Evolutionary conservation across 1,140 invertebrate species (phyloP), one percentile per base, ranked within the genome.

Genomic region (Drosophila ficusphila): DNA sequence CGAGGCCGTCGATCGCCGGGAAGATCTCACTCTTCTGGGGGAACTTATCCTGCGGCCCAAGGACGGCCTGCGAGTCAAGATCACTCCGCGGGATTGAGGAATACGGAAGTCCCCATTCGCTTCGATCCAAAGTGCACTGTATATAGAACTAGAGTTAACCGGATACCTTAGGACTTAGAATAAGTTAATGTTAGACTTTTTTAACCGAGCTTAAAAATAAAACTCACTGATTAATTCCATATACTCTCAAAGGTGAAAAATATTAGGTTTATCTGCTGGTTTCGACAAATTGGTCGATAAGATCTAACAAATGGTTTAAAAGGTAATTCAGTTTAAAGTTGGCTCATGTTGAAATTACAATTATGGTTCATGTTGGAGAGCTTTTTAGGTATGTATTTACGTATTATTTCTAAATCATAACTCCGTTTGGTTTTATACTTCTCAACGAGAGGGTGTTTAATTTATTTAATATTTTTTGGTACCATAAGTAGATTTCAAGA

Each of bases 21-120:
- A 94, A 67, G 93, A 95, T 36, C 75, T 95, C 4, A 89, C 90
- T 2, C 91, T 94, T 31, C 85, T 92, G 8, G 90, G 90, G 11
- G 94, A 94, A 75, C 72, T 95, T 2, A 92, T 95, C 19, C 89
- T 95, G 34, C 92, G 93, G 53, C 92, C 94, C 7, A 92, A 92
- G 68, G 90, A 93, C 68, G 93, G 93, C 16, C 70, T 94, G 3
- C 79, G 91, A 42, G 79, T 94, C 4, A 92, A 91, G 69, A 92
- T 94, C 8, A 91, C 86, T 7, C 81, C 76, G 21, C 82, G 90
- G 21, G 49, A 67, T 34, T 91, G 34, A 86, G 27, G 3, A 18
- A 36, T 25, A 19, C 23, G 21, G 33, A 14, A 12, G 6, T 34
- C 27, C 19, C 29, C 53, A 34, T 21, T 64, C 16, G 21, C 64